Base-by-base conservation (phyloP, 2,113 vertebrate species). In the Otocyon megalotis region DNA sequence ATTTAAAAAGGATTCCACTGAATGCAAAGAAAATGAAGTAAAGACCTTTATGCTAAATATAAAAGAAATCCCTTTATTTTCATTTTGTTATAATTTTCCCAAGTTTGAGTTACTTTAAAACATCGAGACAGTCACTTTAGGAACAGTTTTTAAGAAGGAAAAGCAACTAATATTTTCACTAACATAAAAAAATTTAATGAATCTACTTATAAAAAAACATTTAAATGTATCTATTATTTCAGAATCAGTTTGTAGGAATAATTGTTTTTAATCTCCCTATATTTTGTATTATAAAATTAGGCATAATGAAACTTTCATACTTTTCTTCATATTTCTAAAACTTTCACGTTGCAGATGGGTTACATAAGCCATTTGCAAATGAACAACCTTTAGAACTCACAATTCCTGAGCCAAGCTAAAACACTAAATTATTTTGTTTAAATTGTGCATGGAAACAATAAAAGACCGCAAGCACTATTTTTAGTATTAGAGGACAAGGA, bases 391-490 rank as follows among this genome's bases (percentile, higher is more conserved):
- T 90, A 72, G 8, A 69, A 82, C n/a, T 14, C 84, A 88, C 5
- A 63, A 35, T 79, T 79, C 60, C 63, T 65, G 26, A 96, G 35
- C 13, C 88, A 93, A 88, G 19, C 28, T 85, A 35, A 84, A 90
- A 76, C 35, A 65, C 16, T 92, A 62, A 67, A 69, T 80, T 92
- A 60, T 93, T 74, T 96, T 86, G 2, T 80, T 84, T 81, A 48
- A 97, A 37, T 74, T 88, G 48, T 92, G 3, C 15, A 32, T 67
- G 8, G n/a, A 93, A 88, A 80, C 13, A 83, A 22, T n/a, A 89
- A 69, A 50, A 92, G 14, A 32, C 3, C 1, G 6, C 8, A 19
- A 48, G 4, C 67, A 50, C 26, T 87, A 56, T 77, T 85, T 92
- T 97, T 81, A 94, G 5, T 35, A 71, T 93, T 88, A 82, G 72